These are phyloP conservation scores for Noctua janthina DNA, from an alignment of 2,888 invertebrate genomes.

Conservation along the genomic window DNA sequence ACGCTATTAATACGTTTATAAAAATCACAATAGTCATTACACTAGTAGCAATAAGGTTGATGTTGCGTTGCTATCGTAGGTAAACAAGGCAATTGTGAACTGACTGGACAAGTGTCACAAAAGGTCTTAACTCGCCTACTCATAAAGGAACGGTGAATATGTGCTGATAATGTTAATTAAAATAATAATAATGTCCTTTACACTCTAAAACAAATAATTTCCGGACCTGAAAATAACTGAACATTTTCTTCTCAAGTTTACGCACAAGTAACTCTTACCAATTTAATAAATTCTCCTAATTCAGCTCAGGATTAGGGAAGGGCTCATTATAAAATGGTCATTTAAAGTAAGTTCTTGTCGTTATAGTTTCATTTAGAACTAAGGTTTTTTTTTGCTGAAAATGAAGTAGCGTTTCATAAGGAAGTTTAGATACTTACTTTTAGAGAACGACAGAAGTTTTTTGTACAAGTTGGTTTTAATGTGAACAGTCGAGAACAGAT, in stretches of 20 bases:
- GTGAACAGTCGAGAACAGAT: too few species aligned
- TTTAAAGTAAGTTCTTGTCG: neutral
- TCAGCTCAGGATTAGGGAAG: neutral
- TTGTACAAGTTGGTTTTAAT: neutral
- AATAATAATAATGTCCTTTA: neutral
- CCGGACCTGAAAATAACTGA: neutral
- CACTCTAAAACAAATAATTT: constrained; percentile 20
- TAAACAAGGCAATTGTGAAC: neutral
- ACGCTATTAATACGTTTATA: neutral
- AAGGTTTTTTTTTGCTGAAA: constrained; percentile 8
- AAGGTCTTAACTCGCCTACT: neutral
- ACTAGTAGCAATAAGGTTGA: neutral
- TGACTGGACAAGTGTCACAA: neutral
- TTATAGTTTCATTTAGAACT: neutral
- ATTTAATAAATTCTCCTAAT: constrained; percentile 32
- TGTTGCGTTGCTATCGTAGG: neutral
- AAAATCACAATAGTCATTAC: neutral
- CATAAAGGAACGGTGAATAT: neutral
- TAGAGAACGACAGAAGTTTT: constrained; percentile 14
- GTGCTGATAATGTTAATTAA: neutral
- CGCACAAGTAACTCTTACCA: neutral
- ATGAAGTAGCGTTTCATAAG: neutral
- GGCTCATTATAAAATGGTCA: neutral
- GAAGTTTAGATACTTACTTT: constrained; percentile 19
- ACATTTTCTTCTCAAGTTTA: constrained; percentile 7